phyloP scores from a whole-genome alignment of 2,888 invertebrate genomes.

The Platycnemis pennipes region DNA sequence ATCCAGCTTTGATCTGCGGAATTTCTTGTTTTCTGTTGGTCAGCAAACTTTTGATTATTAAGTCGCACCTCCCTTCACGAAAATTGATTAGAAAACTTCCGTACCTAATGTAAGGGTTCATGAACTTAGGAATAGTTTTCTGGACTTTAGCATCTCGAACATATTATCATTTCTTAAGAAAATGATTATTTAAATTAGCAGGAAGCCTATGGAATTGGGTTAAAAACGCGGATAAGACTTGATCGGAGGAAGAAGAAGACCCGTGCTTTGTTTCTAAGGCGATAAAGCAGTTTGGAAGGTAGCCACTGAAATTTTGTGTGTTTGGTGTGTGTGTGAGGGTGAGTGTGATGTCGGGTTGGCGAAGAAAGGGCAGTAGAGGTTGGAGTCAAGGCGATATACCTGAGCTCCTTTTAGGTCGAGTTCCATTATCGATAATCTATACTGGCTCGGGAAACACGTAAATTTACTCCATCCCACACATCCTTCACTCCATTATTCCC shows the following conservation, averaged over 20 bases:
- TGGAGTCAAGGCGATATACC: conserved; percentile 58
- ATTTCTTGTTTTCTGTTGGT: no score
- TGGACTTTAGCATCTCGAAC: no score
- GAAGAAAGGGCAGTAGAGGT: background rate
- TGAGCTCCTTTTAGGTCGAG: background rate
- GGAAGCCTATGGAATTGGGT: no score
- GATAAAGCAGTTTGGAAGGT: conserved; percentile 41
- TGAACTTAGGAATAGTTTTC: no score
- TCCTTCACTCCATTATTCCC: conserved; percentile 43
- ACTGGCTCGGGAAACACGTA: conserved; percentile 55
- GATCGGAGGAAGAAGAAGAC: background rate
- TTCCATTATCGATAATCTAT: conserved; percentile 66
- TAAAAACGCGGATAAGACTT: no score
- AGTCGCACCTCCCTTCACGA: no score
- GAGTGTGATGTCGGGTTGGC: background rate
- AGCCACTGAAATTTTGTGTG: background rate
- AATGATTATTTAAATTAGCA: no score
- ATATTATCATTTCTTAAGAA: no score
- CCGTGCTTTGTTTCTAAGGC: conserved; percentile 33
- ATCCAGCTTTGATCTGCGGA: no score
- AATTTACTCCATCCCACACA: conserved; percentile 55
- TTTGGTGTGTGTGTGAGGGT: background rate
- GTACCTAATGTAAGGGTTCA: no score
- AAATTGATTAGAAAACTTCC: no score
- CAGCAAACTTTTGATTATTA: no score